A percentile compares a stretch with the other conserved stretches of the same genome.
phyloP scores from a whole-genome alignment of 2,113 vertebrate genomes.

The Brachirus orientalis region DNA sequence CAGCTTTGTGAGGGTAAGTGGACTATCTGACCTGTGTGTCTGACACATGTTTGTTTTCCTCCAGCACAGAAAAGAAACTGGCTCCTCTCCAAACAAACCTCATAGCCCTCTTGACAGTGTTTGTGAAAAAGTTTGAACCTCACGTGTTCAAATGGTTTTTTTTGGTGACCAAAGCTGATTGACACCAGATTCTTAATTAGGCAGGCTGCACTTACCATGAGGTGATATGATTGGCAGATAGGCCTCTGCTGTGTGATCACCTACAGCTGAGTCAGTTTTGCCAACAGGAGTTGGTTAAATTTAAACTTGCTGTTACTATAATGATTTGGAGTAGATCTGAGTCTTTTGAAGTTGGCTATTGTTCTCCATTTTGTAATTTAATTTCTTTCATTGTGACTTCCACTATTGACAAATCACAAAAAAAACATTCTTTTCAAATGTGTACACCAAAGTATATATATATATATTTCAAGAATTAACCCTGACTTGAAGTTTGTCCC shows the following conservation, averaged over 20 bases:
- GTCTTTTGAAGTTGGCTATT: conserved; percentile 9
- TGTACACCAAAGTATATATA: too few relatives aligned
- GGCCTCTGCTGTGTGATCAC: conserved; percentile 55
- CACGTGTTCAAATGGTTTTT: conserved; percentile 51
- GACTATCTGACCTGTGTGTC: conserved; percentile 58
- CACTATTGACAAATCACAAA: too few relatives aligned
- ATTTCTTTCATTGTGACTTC: background rate
- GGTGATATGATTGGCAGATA: conserved; percentile 69
- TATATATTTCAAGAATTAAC: background rate
- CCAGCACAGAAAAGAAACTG: conserved; percentile 58
- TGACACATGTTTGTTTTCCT: conserved; percentile 58
- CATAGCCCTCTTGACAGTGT: conserved; percentile 27
- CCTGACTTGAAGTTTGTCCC: background rate
- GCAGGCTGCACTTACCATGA: conserved; percentile 41
- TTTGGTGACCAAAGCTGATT: conserved; percentile 63
- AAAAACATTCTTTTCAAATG: too few relatives aligned
- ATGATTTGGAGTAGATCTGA: conserved; percentile 11
- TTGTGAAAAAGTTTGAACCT: conserved; percentile 27
- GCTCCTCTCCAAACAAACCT: conserved; percentile 59
- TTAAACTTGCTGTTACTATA: conserved; percentile 34
- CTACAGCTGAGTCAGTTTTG: conserved; percentile 41
- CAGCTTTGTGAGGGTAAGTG: conserved; percentile 93
- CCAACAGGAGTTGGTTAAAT: conserved; percentile 42
- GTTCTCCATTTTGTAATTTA: too few relatives aligned
- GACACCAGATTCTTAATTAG: conserved; percentile 67